These are phyloP conservation scores for Catostomus latipinnis DNA, from an alignment of 2,797 vertebrate species.

Conservation along the genomic window DNA sequence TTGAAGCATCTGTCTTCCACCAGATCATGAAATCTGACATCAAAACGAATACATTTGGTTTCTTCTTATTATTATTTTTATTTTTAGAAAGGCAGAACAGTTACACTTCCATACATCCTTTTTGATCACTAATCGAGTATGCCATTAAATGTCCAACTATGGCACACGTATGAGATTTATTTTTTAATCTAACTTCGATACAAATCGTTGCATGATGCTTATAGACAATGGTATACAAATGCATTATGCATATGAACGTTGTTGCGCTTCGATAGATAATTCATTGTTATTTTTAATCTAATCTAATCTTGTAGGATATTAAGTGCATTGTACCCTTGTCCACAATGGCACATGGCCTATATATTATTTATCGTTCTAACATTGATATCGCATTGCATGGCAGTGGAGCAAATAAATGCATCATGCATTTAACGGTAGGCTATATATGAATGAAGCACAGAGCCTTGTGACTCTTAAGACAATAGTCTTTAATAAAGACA, in stretches of 20 bases:
- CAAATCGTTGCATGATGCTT: not conserved
- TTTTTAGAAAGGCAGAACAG: not conserved
- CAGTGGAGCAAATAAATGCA: constrained; percentile 48
- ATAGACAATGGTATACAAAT: not conserved
- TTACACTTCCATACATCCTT: not conserved
- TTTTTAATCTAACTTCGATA: not conserved
- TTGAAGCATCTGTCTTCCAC: constrained; percentile 37
- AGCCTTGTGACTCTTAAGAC: constrained; percentile 50
- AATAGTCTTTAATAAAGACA: constrained; percentile 46
- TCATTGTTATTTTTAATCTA: constrained; percentile 17
- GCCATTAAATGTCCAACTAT: not conserved
- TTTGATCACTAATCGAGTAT: constrained; percentile 22
- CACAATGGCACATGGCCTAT: not conserved
- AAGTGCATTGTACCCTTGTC: not conserved
- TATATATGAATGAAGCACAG: constrained; percentile 26
- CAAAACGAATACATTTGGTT: not conserved
- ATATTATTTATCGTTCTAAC: constrained; percentile 33
- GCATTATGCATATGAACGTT: not conserved
- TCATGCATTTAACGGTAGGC: not conserved
- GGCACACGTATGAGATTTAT: not conserved
- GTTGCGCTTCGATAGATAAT: not conserved
- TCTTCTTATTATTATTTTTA: too few species aligned
- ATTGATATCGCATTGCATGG: constrained; percentile 45
- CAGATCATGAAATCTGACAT: constrained; percentile 53
- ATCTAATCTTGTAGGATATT: not conserved